These are phyloP conservation scores for Bombus pascuorum DNA, from an alignment of 1,140 invertebrate species.

Conservation along the genomic window DNA sequence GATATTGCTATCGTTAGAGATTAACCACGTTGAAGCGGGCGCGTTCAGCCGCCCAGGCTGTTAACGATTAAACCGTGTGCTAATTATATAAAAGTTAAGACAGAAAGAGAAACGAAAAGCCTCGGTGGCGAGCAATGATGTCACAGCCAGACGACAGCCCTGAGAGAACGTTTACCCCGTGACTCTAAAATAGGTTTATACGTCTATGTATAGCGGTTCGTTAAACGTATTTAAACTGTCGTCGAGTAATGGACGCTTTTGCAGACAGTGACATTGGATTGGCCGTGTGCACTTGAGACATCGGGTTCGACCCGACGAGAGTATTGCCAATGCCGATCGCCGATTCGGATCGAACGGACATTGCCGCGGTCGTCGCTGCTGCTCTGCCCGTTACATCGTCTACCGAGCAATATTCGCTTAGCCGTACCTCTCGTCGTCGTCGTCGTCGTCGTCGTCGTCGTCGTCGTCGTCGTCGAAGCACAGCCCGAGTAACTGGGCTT, in stretches of 20 bases:
- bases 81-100: slow-evolving; percentile 46
- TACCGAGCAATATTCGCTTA: neutral
- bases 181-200: slow-evolving; percentile 67
- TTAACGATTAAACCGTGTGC: slow-evolving; percentile 27
- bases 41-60: neutral
- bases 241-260: slow-evolving; percentile 44
- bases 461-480: slow-evolving; percentile 3
- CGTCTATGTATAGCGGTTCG: slow-evolving; percentile 64
- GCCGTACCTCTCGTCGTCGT: neutral
- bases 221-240: slow-evolving; percentile 65
- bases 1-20: neutral
- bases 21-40: neutral
- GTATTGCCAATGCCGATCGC: neutral
- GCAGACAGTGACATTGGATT: slow-evolving; percentile 33
- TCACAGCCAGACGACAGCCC: slow-evolving; percentile 65
- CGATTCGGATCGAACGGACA: neutral
- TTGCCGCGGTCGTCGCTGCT: neutral
- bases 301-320: neutral
- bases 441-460: slow-evolving; percentile 2
- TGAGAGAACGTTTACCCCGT: slow-evolving; percentile 71
- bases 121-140: slow-evolving; percentile 63
- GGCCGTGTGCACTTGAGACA: neutral
- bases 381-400: neutral
- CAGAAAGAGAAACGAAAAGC: slow-evolving; percentile 48
- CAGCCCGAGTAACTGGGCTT: neutral